phyloP scores from a whole-genome alignment of 1,140 invertebrate species.

The Chrysopa pallens region DNA sequence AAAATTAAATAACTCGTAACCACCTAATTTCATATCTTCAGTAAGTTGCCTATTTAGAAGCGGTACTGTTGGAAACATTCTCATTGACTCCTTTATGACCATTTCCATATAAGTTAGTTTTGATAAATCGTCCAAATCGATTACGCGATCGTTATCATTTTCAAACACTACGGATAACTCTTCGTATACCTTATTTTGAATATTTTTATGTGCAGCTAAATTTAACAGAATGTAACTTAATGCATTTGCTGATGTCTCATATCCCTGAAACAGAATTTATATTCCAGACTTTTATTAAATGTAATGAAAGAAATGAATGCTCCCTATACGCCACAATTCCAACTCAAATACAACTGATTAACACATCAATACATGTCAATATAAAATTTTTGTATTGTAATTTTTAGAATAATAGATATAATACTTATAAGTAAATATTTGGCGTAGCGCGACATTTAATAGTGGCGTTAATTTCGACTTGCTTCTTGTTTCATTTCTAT shows the following conservation, averaged over 20 bases:
- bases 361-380: no score
- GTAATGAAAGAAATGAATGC: no score
- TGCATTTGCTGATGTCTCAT: conserved; percentile 49
- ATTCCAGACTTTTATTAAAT: no score
- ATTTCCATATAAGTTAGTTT: conserved; percentile 55
- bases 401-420: no score
- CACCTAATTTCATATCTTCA: conserved; percentile 33
- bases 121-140: conserved; percentile 39
- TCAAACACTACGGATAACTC: conserved; percentile 45
- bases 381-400: no score
- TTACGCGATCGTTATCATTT: conserved; percentile 20
- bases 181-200: conserved; percentile 35
- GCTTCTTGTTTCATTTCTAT: no score
- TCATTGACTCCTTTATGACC: conserved; percentile 47
- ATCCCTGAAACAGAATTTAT: conserved; percentile 26
- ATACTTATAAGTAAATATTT: no score
- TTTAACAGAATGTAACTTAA: conserved; percentile 35
- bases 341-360: no score
- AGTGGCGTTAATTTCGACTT: no score
- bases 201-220: conserved; percentile 33
- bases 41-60: conserved; percentile 38
- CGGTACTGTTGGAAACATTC: conserved; percentile 55
- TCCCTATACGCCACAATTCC: no score
- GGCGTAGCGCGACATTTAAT: no score
- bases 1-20: neutral